Percentiles rank a stretch among this genome's conserved stretches.
Conservation (phyloP, 2,797 vertebrate species). For the Carapus acus region DNA sequence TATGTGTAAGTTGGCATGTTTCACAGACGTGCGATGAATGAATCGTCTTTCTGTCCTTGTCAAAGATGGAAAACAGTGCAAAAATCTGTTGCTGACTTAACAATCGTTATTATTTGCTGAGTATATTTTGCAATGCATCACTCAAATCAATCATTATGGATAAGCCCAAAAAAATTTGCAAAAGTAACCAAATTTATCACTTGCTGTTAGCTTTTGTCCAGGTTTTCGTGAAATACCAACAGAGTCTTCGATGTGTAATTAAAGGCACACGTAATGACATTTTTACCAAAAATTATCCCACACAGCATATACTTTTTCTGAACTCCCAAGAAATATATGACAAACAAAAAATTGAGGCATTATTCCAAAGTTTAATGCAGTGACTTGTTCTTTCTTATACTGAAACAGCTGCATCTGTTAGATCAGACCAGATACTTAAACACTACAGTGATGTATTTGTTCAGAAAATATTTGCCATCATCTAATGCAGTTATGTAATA, state of each 20-base stretch:
- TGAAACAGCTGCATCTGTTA: neutral
- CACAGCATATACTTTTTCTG: slow-evolving; percentile 12
- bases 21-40: slow-evolving; percentile 7
- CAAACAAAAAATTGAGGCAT: neutral
- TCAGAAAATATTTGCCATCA: slow-evolving; percentile 6
- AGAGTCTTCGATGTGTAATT: slow-evolving; percentile 3
- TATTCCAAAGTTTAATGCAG: too few relatives aligned
- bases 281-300: slow-evolving; percentile 36
- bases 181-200: neutral
- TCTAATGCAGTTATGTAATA: neutral
- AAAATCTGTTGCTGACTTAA: too few relatives aligned
- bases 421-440: neutral
- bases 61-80: slow-evolving; percentile 7
- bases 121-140: neutral
- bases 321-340: slow-evolving; percentile 4
- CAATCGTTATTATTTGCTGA: neutral
- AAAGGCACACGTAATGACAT: slow-evolving; percentile 8
- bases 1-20: slow-evolving; percentile 14
- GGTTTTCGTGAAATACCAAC: slow-evolving; percentile 3
- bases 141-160: slow-evolving; percentile 28
- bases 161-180: slow-evolving; percentile 30
- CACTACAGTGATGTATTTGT: neutral
- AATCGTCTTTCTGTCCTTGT: neutral
- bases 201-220: neutral
- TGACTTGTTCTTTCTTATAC: neutral